These are phyloP conservation scores for Gallinago stenura DNA, from an alignment of 2,797 vertebrate genomes.

Conservation along the genomic window DNA sequence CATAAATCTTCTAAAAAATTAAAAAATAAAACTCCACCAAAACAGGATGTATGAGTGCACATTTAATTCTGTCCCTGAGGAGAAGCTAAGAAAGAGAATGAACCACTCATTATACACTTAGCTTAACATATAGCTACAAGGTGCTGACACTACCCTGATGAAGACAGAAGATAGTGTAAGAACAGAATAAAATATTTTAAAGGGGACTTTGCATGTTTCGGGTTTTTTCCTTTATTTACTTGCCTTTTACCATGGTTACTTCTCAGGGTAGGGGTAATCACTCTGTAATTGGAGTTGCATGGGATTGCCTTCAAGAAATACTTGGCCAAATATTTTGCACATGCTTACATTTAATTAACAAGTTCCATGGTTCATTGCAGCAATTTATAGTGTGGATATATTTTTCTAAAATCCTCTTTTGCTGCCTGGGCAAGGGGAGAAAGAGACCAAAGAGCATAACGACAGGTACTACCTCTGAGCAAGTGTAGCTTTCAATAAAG, in stretches of 20 bases:
- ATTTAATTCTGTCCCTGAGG: constrained; percentile 8
- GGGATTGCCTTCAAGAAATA: background rate
- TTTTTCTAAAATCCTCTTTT: background rate
- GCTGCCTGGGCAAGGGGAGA: background rate
- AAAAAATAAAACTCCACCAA: constrained; percentile 42
- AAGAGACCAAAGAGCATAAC: background rate
- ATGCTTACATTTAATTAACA: background rate
- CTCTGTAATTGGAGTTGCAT: background rate
- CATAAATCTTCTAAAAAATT: constrained; percentile 43
- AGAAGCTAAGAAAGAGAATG: constrained; percentile 16
- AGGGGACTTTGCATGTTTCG: background rate
- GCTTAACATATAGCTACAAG: background rate
- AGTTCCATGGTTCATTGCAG: background rate
- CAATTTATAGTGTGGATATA: background rate
- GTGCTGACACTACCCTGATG: background rate
- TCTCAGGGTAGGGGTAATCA: background rate
- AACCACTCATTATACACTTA: constrained; percentile 2
- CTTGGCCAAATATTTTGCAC: background rate
- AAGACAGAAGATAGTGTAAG: background rate
- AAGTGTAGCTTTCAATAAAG: background rate
- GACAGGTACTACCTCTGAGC: background rate
- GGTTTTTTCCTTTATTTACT: background rate
- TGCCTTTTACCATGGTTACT: background rate
- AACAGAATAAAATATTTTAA: background rate
- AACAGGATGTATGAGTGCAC: background rate